A percentile compares a stretch with the other conserved stretches of the same genome.
phyloP scores from a whole-genome alignment of 2,888 invertebrate species.

The Xestia sexstrigata region DNA sequence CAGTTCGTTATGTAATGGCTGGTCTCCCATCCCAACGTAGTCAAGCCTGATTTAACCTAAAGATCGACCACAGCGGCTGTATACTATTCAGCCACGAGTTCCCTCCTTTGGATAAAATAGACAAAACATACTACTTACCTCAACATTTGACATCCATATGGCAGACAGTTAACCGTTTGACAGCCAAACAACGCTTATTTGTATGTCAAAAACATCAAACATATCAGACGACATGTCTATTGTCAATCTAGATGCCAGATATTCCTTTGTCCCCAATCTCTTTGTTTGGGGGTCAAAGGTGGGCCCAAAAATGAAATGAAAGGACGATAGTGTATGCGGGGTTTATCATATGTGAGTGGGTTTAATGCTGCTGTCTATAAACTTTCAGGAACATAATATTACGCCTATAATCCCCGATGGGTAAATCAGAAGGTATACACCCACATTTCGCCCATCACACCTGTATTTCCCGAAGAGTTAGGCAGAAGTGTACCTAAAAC shows the following conservation, averaged over 20 bases:
- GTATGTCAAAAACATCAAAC: neutral
- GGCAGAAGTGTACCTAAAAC: too few relatives aligned
- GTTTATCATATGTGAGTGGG: neutral
- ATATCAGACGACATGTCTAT: neutral
- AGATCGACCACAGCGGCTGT: too few relatives aligned
- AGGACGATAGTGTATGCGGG: neutral
- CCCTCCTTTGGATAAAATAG: neutral
- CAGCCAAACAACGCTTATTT: neutral
- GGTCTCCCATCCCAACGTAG: neutral
- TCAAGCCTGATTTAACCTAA: neutral
- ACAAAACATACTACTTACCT: neutral
- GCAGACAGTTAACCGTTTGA: neutral
- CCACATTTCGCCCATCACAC: too few relatives aligned
- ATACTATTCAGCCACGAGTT: neutral
- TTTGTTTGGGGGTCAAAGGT: constrained; percentile 32
- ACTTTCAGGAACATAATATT: neutral
- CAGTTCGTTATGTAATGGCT: neutral
- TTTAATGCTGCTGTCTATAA: neutral
- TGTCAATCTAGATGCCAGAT: constrained; percentile 7
- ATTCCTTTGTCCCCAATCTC: constrained; percentile 28
- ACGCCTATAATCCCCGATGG: too few relatives aligned
- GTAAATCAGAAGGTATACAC: too few relatives aligned
- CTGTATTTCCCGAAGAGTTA: too few relatives aligned
- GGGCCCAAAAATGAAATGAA: constrained; percentile 6
- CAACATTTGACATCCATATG: neutral